Conservation (phyloP, 1,140 invertebrate genomes). For the Cheumatopsyche charites region DNA sequence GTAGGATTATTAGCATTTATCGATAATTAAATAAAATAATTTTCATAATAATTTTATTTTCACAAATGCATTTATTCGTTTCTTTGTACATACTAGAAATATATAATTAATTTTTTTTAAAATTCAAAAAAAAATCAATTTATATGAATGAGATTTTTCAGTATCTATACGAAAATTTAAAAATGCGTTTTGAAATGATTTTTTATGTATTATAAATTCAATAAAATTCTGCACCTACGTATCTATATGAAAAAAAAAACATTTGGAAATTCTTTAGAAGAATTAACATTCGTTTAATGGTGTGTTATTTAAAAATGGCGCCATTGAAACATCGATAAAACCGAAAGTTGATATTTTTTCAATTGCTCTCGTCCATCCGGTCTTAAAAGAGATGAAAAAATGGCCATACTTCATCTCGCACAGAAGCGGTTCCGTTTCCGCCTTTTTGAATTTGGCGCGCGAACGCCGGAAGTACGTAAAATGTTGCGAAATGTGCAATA, state of each 20-base stretch:
- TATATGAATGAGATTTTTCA: too few species aligned
- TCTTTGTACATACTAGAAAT: too few species aligned
- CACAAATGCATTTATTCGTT: too few species aligned
- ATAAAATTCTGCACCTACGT: too few species aligned
- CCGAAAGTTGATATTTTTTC: background rate
- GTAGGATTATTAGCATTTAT: too few species aligned
- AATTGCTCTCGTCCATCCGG: constrained; percentile 8
- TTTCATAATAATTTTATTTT: too few species aligned
- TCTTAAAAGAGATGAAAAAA: background rate
- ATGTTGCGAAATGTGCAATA: background rate
- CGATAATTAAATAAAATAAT: too few species aligned
- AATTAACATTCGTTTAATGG: background rate
- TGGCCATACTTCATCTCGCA: background rate
- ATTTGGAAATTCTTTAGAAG: background rate
- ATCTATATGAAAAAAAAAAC: background rate
- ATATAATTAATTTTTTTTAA: too few species aligned
- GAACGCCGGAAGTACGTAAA: background rate
- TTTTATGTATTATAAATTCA: too few species aligned
- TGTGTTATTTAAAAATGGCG: background rate
- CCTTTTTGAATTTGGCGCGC: background rate
- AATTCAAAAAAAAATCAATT: too few species aligned
- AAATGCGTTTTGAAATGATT: too few species aligned
- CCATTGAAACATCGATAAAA: background rate
- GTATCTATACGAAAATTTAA: too few species aligned
- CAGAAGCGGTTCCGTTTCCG: constrained; percentile 13